Evolutionary conservation across 2,113 vertebrate species (phyloP).

Genomic region (Capra hircus): DNA sequence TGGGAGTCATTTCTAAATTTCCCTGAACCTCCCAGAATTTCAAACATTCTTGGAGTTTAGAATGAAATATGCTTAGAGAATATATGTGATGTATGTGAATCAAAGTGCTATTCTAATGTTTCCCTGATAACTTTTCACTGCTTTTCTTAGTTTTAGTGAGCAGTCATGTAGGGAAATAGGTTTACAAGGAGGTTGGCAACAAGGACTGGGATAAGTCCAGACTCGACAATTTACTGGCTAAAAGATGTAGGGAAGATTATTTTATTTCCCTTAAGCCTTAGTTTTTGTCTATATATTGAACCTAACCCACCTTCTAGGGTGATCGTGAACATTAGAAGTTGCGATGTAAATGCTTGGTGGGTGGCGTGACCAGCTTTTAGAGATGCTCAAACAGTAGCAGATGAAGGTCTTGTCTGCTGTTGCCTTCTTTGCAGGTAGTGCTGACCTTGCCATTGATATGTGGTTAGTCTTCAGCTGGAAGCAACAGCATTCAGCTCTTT

Average conservation of each 20-base stretch:
- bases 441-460: not conserved
- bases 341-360: not conserved
- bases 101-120: not conserved
- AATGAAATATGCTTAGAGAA: not conserved
- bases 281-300: not conserved
- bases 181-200: not conserved
- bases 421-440: too few species aligned
- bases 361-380: accelerated
- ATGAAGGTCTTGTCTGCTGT: too few species aligned
- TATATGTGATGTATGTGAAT: not conserved
- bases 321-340: not conserved
- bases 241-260: not conserved
- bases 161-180: too few species aligned
- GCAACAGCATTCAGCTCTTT: not conserved
- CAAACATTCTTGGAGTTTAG: not conserved
- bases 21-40: not conserved
- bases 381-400: not conserved
- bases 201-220: not conserved
- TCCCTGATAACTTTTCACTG: not conserved
- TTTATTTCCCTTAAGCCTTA: not conserved
- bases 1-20: not conserved
- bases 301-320: not conserved
- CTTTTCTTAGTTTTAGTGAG: not conserved
- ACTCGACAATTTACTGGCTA: not conserved
- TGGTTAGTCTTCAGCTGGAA: not conserved